Percentiles rank a stretch among this genome's conserved stretches.
phyloP scores from a whole-genome alignment of 2,113 vertebrate genomes.

The Lagopus muta region DNA sequence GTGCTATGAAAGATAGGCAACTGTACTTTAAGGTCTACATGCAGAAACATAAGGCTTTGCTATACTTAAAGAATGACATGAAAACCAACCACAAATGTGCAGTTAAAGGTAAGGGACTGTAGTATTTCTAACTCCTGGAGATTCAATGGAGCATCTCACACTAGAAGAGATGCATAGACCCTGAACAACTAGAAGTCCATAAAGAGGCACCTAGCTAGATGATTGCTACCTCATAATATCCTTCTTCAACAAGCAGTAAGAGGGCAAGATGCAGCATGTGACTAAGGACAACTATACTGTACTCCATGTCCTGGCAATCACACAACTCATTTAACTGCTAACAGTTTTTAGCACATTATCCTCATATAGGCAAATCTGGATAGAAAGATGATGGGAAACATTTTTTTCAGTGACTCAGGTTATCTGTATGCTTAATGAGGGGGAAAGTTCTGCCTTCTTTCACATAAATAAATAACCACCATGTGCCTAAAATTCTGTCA shows the following conservation, averaged over 20 bases:
- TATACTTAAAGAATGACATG: neutral
- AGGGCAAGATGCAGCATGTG: neutral
- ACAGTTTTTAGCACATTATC: neutral
- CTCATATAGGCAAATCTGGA: neutral
- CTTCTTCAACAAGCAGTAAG: neutral
- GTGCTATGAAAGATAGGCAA: neutral
- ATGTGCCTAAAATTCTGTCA: neutral
- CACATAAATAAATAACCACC: neutral
- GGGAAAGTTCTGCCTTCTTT: neutral
- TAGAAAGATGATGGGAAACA: neutral
- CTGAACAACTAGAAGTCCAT: neutral
- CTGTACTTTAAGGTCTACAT: neutral
- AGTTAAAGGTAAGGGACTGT: neutral
- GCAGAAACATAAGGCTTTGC: neutral
- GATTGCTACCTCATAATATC: neutral
- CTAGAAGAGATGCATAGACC: neutral
- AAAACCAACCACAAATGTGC: neutral
- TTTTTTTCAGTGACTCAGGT: neutral
- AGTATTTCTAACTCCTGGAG: neutral
- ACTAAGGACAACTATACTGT: neutral
- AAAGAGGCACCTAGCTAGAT: neutral
- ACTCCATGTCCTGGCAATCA: neutral
- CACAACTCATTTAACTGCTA: neutral
- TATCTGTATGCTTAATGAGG: neutral
- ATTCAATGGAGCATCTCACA: neutral